Evolutionary conservation across 2,797 vertebrate genomes (phyloP), one percentile per base, ranked within the genome.

Genomic region (Danio albolineatus): DNA sequence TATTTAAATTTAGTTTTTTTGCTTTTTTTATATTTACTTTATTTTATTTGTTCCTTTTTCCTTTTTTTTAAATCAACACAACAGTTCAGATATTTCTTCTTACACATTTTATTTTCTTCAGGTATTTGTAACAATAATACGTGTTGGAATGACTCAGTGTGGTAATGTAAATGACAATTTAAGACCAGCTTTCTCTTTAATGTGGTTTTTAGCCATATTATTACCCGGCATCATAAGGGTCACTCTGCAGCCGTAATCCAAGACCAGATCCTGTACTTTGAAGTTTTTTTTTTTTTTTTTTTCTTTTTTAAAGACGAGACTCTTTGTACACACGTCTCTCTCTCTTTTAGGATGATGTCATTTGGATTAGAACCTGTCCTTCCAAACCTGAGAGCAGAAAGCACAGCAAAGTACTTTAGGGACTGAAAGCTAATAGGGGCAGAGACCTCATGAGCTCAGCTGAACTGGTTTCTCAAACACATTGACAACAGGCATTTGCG

Each of bases 391-490:
- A 60, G 56, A 78, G 65, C 54, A 57, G 14, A 69, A 28, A 70
- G 65, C 46, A 46, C 73, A 39, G 54, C 43, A 21, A 61, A 16
- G 44, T 54, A 51, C 71, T 38, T 48, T 14, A 49, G 61, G 54
- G 54, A 61, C 46, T 85, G 38, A 64, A 62, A 49, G 9, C 17
- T 73, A 48, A 66, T 72, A 56, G 75, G 74, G 53, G 53, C 53
- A 44, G 43, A 66, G 57, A 84, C 61, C 46, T 48, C 76, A 78
- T 78, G 76, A 79, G 51, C 19, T 76, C 66, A 67, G 66, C 67
- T 65, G 51, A 43, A 64, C 77, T 79, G 77, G 57, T 72, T 79
- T 71, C 67, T 79, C 67, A 65, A 21, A 76, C 60, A 54, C 67
- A 53, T 79, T 51, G 36, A 79, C 76, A 70, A 78, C 56, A 71